Percentiles rank a stretch among this genome's conserved stretches.
Evolutionary conservation across 1,140 invertebrate genomes (phyloP).

Genomic region (Drosophila neocordata): DNA sequence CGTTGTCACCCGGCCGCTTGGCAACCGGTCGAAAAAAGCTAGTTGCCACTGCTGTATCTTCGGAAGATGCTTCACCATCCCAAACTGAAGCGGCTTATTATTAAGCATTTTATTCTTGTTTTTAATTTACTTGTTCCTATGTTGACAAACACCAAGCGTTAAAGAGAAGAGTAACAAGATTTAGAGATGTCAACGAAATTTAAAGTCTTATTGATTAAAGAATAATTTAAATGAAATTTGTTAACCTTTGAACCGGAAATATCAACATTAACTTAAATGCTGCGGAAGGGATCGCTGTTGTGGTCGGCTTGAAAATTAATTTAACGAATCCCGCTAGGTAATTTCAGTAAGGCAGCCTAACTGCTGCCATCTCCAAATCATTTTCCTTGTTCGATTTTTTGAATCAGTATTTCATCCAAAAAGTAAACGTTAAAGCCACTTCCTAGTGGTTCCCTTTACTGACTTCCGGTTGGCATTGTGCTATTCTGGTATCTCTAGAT

Average conservation of each 20-base stretch:
- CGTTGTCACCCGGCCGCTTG: background rate
- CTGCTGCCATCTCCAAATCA: background rate
- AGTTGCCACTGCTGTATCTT: conserved; percentile 26
- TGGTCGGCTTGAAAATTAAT: too few species aligned
- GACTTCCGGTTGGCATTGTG: conserved; percentile 87
- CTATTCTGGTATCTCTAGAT: conserved; percentile 96
- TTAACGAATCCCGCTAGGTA: too few species aligned
- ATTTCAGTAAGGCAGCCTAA: too few species aligned
- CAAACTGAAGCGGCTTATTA: conserved; percentile 65
- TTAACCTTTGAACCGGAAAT: background rate
- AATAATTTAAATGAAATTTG: background rate
- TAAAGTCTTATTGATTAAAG: conserved; percentile 27
- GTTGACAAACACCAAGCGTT: background rate
- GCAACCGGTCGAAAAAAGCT: background rate
- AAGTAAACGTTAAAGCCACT: conserved; percentile 2
- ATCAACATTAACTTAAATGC: too few species aligned
- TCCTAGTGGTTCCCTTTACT: conserved; percentile 12
- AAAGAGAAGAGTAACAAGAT: conserved; percentile 18
- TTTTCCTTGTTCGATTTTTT: background rate
- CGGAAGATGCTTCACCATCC: conserved; percentile 2
- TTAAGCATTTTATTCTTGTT: conserved; percentile 31
- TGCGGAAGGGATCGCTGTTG: too few species aligned
- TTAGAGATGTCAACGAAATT: conserved; percentile 22
- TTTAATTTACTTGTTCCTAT: conserved; percentile 32
- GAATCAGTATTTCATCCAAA: conserved; percentile 40